Evolutionary conservation across 1,140 invertebrate species (phyloP), one percentile per base, ranked within the genome.

Genomic region (Diabrotica undecimpunctata): DNA sequence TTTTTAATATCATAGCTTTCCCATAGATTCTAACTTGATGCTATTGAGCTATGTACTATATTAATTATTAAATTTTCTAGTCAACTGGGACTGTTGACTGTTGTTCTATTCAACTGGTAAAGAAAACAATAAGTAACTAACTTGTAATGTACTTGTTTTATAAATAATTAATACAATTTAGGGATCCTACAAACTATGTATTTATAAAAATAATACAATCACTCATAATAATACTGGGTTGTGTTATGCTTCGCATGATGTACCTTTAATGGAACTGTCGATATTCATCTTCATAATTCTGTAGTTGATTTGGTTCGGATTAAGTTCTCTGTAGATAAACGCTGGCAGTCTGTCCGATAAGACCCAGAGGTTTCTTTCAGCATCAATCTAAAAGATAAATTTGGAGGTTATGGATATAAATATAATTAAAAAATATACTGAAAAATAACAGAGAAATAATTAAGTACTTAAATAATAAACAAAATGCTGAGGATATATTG

Each of bases 261-360:
- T 85, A 51, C 83, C 83, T 57, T 79, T 79, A 70, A 88, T 84
- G 6, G 85, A 81, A 54, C 87, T 83, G 6, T 79, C 78, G 25
- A 83, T 79, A 53, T 80, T 81, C 38, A 85, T 82, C 56, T 79
- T 84, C 51, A 86, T 79, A 71, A 88, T 85, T 64, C 86, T 83
- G 76, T 84, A 89, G 72, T 90, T 90, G n/a, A 83, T 75, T 37
- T 83, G 80, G 7, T 83, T 79, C 2, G 77, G 70, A 75, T 87
- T 81, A 13, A 88, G 79, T n/a, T 76, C 72, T 58, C 80, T 81
- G 76, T 85, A 86, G 12, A 88, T 71, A 71, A 87, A 88, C 37
- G 79, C 81, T 0, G 87, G 87, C 72, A 90, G 78, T 72, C 84
- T 86, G 68, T 90, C 86, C 1, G 85, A 86, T 0, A 91, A 74